Conservation (phyloP, 2,113 vertebrate species). For the Salvelinus namaycush region DNA sequence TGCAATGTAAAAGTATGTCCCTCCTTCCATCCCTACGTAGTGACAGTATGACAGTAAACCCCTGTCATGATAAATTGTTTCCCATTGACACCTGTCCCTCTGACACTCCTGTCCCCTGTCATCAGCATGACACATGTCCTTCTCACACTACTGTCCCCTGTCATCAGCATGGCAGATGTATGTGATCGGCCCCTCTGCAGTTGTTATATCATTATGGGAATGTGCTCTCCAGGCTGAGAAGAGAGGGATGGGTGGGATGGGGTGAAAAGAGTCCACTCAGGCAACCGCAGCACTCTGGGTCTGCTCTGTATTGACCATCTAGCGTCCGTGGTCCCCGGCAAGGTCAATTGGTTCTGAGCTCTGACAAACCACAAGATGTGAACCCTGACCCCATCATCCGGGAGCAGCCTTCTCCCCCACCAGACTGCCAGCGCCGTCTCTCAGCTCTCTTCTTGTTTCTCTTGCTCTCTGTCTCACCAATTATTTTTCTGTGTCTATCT, state of each 20-base stretch:
- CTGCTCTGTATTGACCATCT: constrained; percentile 12
- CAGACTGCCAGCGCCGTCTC: constrained; percentile 2
- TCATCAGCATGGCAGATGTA: too few relatives aligned
- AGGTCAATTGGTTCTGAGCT: constrained; percentile 51
- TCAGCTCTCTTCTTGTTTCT: background rate
- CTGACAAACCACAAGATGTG: constrained; percentile 51
- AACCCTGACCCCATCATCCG: constrained; percentile 43
- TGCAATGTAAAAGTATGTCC: too few relatives aligned
- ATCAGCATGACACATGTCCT: too few relatives aligned
- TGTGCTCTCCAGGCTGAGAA: background rate
- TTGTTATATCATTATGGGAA: background rate
- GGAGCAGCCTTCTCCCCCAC: background rate
- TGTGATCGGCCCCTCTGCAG: background rate
- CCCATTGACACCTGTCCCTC: too few relatives aligned
- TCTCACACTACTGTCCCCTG: too few relatives aligned
- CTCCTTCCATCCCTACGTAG: too few relatives aligned
- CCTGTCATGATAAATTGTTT: too few relatives aligned
- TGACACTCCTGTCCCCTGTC: too few relatives aligned
- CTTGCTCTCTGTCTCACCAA: too few relatives aligned
- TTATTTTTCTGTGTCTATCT: background rate
- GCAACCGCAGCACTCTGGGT: constrained; percentile 16
- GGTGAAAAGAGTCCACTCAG: background rate
- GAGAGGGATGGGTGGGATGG: too few relatives aligned
- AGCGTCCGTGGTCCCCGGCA: constrained; percentile 11
- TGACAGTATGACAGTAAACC: too few relatives aligned